These are phyloP conservation scores for Trimorus sp. DNA, from an alignment of 2,888 invertebrate genomes.

Conservation along the genomic window DNA sequence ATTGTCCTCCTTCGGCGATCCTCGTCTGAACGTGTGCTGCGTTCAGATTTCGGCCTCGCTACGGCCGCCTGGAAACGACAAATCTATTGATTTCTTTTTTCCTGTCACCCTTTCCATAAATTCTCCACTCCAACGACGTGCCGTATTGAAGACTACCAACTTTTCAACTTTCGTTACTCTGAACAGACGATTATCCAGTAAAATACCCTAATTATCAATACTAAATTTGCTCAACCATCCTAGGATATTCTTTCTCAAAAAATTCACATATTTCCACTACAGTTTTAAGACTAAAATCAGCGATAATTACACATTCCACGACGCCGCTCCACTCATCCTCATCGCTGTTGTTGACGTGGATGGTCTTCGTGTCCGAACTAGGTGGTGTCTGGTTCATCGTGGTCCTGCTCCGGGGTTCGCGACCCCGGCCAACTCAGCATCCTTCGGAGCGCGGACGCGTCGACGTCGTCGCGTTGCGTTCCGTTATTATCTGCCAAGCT, in stretches of 20 bases:
- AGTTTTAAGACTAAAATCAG: not conserved
- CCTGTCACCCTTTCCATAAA: not conserved
- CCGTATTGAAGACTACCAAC: not conserved
- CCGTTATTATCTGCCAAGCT: constrained; percentile 2
- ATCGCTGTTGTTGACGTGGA: constrained; percentile 77
- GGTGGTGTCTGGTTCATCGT: constrained; percentile 76
- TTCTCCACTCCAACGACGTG: no score
- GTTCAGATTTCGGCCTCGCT: constrained; percentile 88
- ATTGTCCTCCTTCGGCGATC: constrained; percentile 95
- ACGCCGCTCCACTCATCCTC: constrained; percentile 81
- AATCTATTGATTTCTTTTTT: constrained; percentile 2
- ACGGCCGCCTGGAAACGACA: constrained; percentile 83
- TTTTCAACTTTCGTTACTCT: not conserved
- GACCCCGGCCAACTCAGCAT: not conserved
- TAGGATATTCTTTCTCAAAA: no score
- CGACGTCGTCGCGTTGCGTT: not conserved
- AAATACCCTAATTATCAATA: not conserved
- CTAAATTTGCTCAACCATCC: no score
- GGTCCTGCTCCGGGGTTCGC: not conserved
- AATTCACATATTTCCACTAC: not conserved
- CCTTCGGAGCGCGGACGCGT: not conserved
- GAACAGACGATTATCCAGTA: not conserved
- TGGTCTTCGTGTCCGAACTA: constrained; percentile 65
- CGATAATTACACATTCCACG: constrained; percentile 78
- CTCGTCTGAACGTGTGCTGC: constrained; percentile 89